A percentile compares a stretch with the other conserved stretches of the same genome.
Conservation (phyloP, 2,113 vertebrate species). For the Bungarus multicinctus region DNA sequence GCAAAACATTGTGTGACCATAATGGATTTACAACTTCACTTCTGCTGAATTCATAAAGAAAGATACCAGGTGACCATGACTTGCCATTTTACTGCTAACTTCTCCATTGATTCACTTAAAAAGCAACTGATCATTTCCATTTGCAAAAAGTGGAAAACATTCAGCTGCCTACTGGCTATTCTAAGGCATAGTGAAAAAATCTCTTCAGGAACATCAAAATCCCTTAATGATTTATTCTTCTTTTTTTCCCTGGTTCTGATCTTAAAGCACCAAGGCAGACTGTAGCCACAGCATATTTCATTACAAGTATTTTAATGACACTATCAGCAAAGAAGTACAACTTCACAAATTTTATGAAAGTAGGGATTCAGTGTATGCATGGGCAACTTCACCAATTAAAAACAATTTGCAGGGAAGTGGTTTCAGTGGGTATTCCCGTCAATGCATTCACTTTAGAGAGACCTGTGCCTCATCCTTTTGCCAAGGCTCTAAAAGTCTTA, state of each 20-base stretch:
- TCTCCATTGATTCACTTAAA: background rate
- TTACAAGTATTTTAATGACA: background rate
- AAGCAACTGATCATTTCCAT: background rate
- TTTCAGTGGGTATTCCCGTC: fast-evolving
- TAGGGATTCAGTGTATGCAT: fast-evolving
- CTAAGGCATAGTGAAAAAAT: background rate
- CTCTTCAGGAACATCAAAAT: background rate
- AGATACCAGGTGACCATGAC: background rate
- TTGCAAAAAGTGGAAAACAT: background rate
- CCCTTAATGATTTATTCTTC: background rate
- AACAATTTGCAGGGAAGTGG: background rate
- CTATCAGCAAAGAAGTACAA: slow-evolving; percentile 4
- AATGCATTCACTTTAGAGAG: background rate
- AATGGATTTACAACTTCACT: background rate
- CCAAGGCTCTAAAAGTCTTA: background rate
- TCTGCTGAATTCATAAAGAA: background rate
- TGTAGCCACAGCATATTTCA: background rate
- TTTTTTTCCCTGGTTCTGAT: background rate
- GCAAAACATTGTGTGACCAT: background rate
- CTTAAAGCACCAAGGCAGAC: background rate
- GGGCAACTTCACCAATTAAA: background rate
- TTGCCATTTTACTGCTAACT: background rate
- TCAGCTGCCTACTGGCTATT: background rate
- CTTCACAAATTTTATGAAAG: background rate
- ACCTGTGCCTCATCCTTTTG: background rate